These are phyloP conservation scores for Drosophila anomelani DNA, from an alignment of 2,888 invertebrate species.

Conservation along the genomic window DNA sequence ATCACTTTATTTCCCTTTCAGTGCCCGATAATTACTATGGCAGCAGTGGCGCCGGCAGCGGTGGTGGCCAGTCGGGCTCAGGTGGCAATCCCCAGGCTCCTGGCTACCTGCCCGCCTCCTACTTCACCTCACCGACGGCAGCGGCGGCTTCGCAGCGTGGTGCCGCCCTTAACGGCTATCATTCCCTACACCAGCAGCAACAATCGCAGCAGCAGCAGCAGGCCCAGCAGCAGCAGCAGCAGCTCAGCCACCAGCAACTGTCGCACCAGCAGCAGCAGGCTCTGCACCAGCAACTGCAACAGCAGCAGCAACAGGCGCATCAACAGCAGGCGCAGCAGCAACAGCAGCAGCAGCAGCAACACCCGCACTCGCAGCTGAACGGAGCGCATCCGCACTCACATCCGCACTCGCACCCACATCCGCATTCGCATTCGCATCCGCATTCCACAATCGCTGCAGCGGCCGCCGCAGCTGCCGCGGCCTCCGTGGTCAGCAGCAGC, in stretches of 20 bases:
- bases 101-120: conserved; percentile 80
- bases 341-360: conserved; percentile 69
- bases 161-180: conserved; percentile 81
- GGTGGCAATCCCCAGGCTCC: conserved; percentile 53
- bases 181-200: conserved; percentile 84
- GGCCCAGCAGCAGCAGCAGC: conserved; percentile 79
- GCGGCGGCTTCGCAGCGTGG: conserved; percentile 72
- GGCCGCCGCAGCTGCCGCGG: conserved; percentile 69
- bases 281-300: conserved; percentile 59
- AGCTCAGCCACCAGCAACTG: conserved; percentile 76
- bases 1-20: conserved; percentile 75
- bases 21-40: conserved; percentile 87
- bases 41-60: conserved; percentile 64
- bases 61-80: conserved; percentile 59
- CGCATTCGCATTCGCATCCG: conserved; percentile 59
- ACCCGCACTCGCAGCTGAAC: conserved; percentile 68
- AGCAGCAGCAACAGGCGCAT: conserved; percentile 37
- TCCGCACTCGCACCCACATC: conserved; percentile 52
- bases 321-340: conserved; percentile 29
- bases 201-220: conserved; percentile 83
- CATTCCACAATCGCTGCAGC: conserved; percentile 73
- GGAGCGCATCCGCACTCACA: conserved; percentile 60
- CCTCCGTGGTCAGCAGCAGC: conserved; percentile 58
- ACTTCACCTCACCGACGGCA: conserved; percentile 84
- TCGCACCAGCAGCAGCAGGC: conserved; percentile 65